Evolutionary conservation across 2,797 vertebrate species (phyloP).

Genomic region (Tachyglossus aculeatus): DNA sequence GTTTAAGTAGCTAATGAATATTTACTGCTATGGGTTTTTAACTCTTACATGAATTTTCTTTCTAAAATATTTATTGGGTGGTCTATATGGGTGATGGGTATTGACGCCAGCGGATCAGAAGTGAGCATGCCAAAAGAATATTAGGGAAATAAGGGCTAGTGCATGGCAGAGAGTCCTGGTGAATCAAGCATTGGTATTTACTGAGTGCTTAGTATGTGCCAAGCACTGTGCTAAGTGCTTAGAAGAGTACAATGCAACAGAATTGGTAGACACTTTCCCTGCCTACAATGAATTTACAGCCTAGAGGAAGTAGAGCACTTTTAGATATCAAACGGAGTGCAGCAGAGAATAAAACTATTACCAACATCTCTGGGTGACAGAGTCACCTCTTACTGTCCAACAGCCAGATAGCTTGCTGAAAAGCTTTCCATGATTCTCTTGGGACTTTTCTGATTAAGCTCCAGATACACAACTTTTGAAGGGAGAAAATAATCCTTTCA

Average conservation of each 20-base stretch:
- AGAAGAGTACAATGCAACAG: no score
- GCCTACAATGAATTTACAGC: no score
- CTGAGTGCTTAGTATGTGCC: no score
- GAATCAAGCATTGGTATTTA: no score
- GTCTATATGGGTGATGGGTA: conserved; percentile 37
- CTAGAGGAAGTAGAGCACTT: background rate
- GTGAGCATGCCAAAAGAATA: conserved; percentile 2
- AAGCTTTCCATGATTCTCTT: background rate
- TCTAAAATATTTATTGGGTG: conserved; percentile 50
- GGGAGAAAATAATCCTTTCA: background rate
- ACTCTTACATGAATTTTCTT: conserved; percentile 60
- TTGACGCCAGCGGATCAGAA: conserved; percentile 23
- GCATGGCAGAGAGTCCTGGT: no score
- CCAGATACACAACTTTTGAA: background rate
- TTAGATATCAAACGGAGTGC: conserved; percentile 2
- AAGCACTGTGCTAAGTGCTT: no score
- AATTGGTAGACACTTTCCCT: no score
- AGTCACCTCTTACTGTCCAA: background rate
- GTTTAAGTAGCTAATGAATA: conserved; percentile 70
- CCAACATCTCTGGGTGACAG: background rate
- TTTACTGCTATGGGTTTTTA: conserved; percentile 65
- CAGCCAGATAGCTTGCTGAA: background rate
- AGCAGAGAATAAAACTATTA: conserved; percentile 11
- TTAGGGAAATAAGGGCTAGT: conserved; percentile 19
- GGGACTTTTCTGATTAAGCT: no score